Percentiles rank a stretch among this genome's conserved stretches.
phyloP scores from a whole-genome alignment of 2,888 invertebrate species.

The Scaptomyza cyrtandrae region DNA sequence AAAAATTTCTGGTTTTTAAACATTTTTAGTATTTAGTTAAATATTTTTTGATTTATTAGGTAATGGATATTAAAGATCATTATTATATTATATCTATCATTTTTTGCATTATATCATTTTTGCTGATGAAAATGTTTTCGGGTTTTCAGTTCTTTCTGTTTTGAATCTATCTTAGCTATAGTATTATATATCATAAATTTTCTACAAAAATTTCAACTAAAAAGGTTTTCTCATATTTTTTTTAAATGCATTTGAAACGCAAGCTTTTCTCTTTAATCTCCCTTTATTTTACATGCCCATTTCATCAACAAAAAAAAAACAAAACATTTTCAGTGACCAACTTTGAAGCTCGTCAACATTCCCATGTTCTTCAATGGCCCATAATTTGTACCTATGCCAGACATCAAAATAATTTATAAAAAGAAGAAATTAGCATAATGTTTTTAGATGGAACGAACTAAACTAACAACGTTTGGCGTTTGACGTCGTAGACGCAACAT shows the following conservation, averaged over 20 bases:
- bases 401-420: constrained; percentile 9
- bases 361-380: constrained; percentile 25
- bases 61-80: too few species aligned
- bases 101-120: too few species aligned
- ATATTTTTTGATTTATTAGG: too few species aligned
- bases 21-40: background rate
- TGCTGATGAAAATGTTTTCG: too few species aligned
- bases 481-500: constrained; percentile 55
- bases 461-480: constrained; percentile 36
- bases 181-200: too few species aligned
- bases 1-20: background rate
- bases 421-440: constrained; percentile 64
- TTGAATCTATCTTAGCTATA: too few species aligned
- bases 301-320: background rate
- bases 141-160: too few species aligned
- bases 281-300: background rate
- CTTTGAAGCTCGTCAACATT: background rate
- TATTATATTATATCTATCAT: background rate
- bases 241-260: background rate
- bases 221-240: background rate
- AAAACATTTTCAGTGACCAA: constrained; percentile 14
- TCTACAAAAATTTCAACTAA: too few species aligned
- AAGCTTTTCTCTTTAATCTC: background rate
- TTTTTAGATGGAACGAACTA: constrained; percentile 54
- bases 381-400: constrained; percentile 29